phyloP scores from a whole-genome alignment of 2,888 invertebrate genomes.

The Caenorhabditis virilis region DNA sequence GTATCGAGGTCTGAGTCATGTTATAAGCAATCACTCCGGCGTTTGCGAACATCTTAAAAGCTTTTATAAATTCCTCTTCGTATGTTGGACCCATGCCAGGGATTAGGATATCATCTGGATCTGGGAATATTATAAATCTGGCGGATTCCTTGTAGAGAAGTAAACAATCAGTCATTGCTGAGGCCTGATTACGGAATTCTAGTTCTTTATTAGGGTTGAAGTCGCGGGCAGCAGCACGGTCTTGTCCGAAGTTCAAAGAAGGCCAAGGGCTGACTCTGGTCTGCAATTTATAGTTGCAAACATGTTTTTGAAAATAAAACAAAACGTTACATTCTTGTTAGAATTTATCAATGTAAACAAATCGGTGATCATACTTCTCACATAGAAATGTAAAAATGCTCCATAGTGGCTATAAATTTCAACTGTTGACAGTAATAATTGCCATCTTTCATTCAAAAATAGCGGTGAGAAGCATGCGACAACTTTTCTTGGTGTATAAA shows the following conservation, averaged over 20 bases:
- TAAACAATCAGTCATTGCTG: conserved; percentile 63
- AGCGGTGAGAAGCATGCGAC: conserved; percentile 64
- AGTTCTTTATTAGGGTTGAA: conserved; percentile 60
- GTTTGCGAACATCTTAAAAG: conserved; percentile 38
- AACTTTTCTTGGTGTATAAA: conserved; percentile 35
- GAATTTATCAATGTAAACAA: conserved; percentile 45
- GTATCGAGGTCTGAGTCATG: conserved; percentile 41
- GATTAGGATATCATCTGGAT: conserved; percentile 57
- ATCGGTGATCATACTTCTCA: conserved; percentile 60
- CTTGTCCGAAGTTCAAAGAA: conserved; percentile 41
- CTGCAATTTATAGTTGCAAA: conserved; percentile 7
- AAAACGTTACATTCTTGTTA: conserved; percentile 26
- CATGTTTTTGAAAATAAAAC: background rate
- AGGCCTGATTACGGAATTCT: conserved; percentile 64
- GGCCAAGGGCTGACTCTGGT: conserved; percentile 55
- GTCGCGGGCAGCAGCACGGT: conserved; percentile 32
- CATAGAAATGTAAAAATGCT: conserved; percentile 60
- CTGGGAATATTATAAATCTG: conserved; percentile 53
- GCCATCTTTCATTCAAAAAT: conserved; percentile 65
- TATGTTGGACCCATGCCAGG: conserved; percentile 52
- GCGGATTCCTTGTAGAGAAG: conserved; percentile 61
- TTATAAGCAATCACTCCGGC: conserved; percentile 51
- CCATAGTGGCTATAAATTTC: conserved; percentile 61
- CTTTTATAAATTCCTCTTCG: conserved; percentile 52
- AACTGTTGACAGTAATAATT: conserved; percentile 55